Evolutionary conservation across 2,113 vertebrate genomes (phyloP).

Genomic region (Propithecus coquereli): DNA sequence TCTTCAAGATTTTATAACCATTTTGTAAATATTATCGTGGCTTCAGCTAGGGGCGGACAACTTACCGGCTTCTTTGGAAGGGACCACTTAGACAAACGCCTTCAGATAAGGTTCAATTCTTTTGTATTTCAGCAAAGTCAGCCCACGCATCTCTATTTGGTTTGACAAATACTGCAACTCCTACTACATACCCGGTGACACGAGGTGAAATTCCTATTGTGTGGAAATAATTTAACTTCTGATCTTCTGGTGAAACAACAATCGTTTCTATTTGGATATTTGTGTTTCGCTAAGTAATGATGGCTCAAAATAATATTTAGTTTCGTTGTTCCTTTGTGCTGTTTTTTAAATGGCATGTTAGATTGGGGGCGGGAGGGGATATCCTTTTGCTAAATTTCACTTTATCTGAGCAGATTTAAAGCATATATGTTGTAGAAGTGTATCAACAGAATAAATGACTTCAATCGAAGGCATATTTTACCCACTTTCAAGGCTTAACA

Average conservation of each 20-base stretch:
- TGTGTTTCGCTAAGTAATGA: conserved; percentile 77
- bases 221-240: conserved; percentile 80
- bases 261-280: conserved; percentile 67
- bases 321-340: conserved; percentile 71
- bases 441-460: conserved; percentile 83
- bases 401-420: conserved; percentile 72
- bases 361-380: conserved; percentile 70
- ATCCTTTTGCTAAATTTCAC: conserved; percentile 80
- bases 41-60: conserved; percentile 73
- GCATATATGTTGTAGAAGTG: conserved; percentile 81
- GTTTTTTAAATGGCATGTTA: conserved; percentile 79
- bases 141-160: conserved; percentile 77
- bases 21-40: conserved; percentile 79
- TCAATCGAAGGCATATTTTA: conserved; percentile 81
- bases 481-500: conserved; percentile 74
- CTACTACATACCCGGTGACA: conserved; percentile 78
- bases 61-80: conserved; percentile 59
- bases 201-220: conserved; percentile 78
- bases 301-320: conserved; percentile 68
- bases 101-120: conserved; percentile 79
- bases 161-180: conserved; percentile 81
- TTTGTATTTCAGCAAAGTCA: conserved; percentile 76
- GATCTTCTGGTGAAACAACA: conserved; percentile 71
- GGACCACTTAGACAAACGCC: conserved; percentile 64
- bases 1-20: conserved; percentile 78